These are phyloP conservation scores for Leptoteleia sp. DNA, from an alignment of 1,140 invertebrate species.

Conservation along the genomic window DNA sequence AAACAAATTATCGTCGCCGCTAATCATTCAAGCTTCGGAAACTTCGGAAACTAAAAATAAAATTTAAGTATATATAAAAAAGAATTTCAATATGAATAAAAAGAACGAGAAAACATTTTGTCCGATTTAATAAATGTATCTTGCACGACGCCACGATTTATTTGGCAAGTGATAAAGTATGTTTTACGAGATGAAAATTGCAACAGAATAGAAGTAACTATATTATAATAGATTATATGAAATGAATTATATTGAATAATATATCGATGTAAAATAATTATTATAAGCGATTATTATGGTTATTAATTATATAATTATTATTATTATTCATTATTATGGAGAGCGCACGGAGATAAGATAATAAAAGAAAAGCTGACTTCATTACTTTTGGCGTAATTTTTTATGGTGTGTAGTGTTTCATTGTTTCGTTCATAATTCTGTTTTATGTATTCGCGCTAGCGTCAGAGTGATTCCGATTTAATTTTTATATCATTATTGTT, in stretches of 20 bases:
- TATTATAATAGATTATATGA: constrained; percentile 80
- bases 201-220: constrained; percentile 76
- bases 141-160: constrained; percentile 74
- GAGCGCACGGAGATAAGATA: constrained; percentile 64
- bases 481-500: neutral
- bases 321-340: constrained; percentile 60
- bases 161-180: constrained; percentile 76
- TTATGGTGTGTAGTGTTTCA: constrained; percentile 15
- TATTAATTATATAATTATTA: constrained; percentile 68
- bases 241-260: constrained; percentile 80
- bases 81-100: too few relatives aligned
- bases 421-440: neutral
- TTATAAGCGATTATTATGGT: constrained; percentile 78
- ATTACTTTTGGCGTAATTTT: constrained; percentile 31
- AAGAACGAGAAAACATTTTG: constrained; percentile 50
- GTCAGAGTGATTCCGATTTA: neutral
- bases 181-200: constrained; percentile 74
- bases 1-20: constrained; percentile 45
- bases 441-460: neutral
- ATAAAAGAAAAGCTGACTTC: constrained; percentile 63
- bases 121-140: constrained; percentile 72
- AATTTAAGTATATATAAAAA: too few relatives aligned
- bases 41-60: constrained; percentile 9
- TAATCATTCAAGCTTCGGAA: constrained; percentile 41
- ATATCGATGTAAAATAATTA: constrained; percentile 80